These are phyloP conservation scores for Thymelicus sylvestris DNA, from an alignment of 2,888 invertebrate species.

Conservation along the genomic window DNA sequence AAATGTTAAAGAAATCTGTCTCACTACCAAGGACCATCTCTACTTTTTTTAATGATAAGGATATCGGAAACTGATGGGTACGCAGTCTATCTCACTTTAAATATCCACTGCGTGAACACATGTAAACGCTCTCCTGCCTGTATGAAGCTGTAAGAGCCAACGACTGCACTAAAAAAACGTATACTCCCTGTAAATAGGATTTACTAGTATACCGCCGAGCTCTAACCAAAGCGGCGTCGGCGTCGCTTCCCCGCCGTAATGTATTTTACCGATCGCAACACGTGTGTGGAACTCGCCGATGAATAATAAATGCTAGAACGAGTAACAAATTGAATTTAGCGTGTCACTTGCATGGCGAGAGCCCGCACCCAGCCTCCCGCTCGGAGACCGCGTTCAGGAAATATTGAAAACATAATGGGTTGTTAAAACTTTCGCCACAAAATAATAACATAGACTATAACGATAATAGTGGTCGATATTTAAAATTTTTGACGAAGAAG, in stretches of 20 bases:
- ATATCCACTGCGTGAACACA: too few species aligned
- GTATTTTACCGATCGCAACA: slow-evolving; percentile 10
- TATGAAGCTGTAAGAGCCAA: too few species aligned
- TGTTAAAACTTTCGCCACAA: neutral
- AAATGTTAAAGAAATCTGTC: too few species aligned
- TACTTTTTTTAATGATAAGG: too few species aligned
- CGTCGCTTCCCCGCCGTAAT: neutral
- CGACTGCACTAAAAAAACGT: neutral
- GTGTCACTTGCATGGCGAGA: slow-evolving; percentile 59
- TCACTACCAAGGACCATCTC: too few species aligned
- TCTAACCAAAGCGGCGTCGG: neutral
- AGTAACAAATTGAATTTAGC: slow-evolving; percentile 73
- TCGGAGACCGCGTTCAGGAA: neutral
- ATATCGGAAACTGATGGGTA: too few species aligned
- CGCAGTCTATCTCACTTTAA: too few species aligned
- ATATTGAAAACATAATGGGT: neutral
- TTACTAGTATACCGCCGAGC: neutral
- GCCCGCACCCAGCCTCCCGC: neutral
- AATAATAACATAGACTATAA: neutral
- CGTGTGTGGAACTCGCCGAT: slow-evolving; percentile 8
- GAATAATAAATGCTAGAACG: slow-evolving; percentile 27
- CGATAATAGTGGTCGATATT: neutral
- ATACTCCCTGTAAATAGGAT: neutral
- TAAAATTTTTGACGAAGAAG: neutral
- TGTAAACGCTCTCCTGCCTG: neutral